Percentiles rank a stretch among this genome's conserved stretches.
phyloP scores from a whole-genome alignment of 1,140 invertebrate genomes.

The Drosophila aff. region DNA sequence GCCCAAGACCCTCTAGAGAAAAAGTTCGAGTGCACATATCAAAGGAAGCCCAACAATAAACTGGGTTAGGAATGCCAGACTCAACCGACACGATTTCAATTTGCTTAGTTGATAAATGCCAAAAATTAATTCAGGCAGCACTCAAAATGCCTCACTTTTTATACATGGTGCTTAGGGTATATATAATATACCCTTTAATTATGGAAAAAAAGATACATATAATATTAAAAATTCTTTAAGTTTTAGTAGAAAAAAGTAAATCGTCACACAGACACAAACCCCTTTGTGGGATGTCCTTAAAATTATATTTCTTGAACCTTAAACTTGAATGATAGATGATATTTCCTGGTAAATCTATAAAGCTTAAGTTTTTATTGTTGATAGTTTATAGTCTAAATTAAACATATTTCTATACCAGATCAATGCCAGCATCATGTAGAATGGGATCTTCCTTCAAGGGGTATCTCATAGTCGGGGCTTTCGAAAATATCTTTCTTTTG shows the following conservation, averaged over 20 bases:
- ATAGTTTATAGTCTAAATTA: neutral
- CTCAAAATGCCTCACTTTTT: constrained; percentile 53
- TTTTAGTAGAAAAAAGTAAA: neutral
- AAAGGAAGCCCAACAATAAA: constrained; percentile 57
- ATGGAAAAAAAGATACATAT: neutral
- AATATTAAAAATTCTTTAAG: neutral
- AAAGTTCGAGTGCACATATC: constrained; percentile 58
- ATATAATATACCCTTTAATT: too few relatives aligned
- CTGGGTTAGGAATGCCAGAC: constrained; percentile 71
- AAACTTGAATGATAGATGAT: neutral
- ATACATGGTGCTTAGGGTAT: neutral
- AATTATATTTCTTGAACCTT: neutral
- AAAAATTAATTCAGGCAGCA: constrained; percentile 73
- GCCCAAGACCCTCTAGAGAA: constrained; percentile 6
- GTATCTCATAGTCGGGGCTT: neutral
- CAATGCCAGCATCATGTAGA: too few relatives aligned
- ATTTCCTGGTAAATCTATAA: neutral
- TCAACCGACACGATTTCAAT: constrained; percentile 76
- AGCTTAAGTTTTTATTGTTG: neutral
- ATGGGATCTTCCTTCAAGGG: neutral
- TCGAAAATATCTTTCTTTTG: neutral
- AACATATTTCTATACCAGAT: too few relatives aligned
- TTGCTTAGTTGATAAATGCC: constrained; percentile 76
- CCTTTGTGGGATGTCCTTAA: neutral
- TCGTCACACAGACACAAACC: neutral